Base-by-base conservation (phyloP, 2,113 vertebrate genomes). In the Psammodynastes pulverulentus region DNA sequence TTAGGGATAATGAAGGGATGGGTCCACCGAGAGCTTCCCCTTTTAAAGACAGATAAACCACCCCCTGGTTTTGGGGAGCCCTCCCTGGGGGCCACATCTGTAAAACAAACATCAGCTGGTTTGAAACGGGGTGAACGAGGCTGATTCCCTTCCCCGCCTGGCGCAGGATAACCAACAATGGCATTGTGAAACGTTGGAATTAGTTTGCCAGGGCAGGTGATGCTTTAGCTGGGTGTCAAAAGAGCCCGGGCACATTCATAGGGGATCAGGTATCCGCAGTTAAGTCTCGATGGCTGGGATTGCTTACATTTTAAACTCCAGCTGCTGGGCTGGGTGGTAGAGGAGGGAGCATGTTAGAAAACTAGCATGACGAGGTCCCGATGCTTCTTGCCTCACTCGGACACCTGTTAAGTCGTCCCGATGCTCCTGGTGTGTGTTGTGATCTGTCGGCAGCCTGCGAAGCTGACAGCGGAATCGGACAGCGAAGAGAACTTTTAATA, bases 1-100 rank as follows among this genome's bases (percentile, higher is more conserved):
- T 0, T 67, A 86, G 56, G 86, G 51, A 85, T 93, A 87, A 91
- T 87, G 92, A 87, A 88, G 72, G 92, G 48, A 89, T 48, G 39
- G 79, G 92, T 4, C 90, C 56, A 15, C 43, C 84, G 96, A 92
- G 92, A 86, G 92, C 88, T 94, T 89, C 84, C 72, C 72, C 92
- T 93, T 91, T 52, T 91, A n/a, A 43, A 13, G 49, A 24, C 89
- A 0, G 0, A 94, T 85, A 94, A 92, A 89, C 90, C 21, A 51
- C 84, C 43, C 85, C 9, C n/a, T n/a, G 9, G 79, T 93, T 54
- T 87, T 45, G 3, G 7, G 9, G 15, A 8, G 85, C 43, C 58
- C 91, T 92, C 90, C 51, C 0, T n/a, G n/a, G 0, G 39, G 94
- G 92, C 56, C 39, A 15, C 29, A 79, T 49, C 29, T 84, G 87